phyloP scores from a whole-genome alignment of 2,888 invertebrate species.

The Leptodirus hochenwartii region DNA sequence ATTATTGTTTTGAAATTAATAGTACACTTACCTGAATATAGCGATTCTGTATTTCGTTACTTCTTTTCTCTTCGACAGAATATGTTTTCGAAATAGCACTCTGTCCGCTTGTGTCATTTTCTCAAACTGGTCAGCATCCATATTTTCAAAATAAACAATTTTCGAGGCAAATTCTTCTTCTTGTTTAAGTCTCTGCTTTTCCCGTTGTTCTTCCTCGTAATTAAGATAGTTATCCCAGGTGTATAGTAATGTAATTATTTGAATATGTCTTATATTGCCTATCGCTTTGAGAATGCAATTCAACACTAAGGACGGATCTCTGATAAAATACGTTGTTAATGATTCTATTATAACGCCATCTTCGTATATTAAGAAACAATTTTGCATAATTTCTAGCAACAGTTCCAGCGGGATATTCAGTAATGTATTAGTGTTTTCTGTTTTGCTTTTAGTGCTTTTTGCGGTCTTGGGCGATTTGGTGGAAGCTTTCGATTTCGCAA shows the following conservation, averaged over 20 bases:
- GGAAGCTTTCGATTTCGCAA: slow-evolving; percentile 1
- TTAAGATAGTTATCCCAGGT: slow-evolving; percentile 9
- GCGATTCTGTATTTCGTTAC: slow-evolving; percentile 11
- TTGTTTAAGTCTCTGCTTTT: slow-evolving; percentile 9
- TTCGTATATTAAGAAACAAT: slow-evolving; percentile 13
- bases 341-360: slow-evolving; percentile 21
- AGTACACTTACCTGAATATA: slow-evolving; percentile 11
- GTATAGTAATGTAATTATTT: slow-evolving; percentile 17
- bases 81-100: slow-evolving; percentile 13
- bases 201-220: slow-evolving; percentile 4
- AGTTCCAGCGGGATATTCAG: slow-evolving; percentile 17
- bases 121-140: slow-evolving; percentile 15
- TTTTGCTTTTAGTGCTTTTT: slow-evolving; percentile 11
- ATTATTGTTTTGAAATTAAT: slow-evolving; percentile 5
- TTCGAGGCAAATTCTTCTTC: slow-evolving; percentile 13
- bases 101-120: slow-evolving; percentile 13
- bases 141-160: slow-evolving; percentile 13
- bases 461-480: slow-evolving; percentile 9
- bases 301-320: slow-evolving; percentile 15
- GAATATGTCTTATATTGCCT: slow-evolving; percentile 20
- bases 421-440: slow-evolving; percentile 15
- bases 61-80: slow-evolving; percentile 15
- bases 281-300: slow-evolving; percentile 18
- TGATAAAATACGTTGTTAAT: slow-evolving; percentile 20
- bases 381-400: slow-evolving; percentile 16